phyloP scores from a whole-genome alignment of 2,888 invertebrate genomes.

The Silvanus unidentatus region DNA sequence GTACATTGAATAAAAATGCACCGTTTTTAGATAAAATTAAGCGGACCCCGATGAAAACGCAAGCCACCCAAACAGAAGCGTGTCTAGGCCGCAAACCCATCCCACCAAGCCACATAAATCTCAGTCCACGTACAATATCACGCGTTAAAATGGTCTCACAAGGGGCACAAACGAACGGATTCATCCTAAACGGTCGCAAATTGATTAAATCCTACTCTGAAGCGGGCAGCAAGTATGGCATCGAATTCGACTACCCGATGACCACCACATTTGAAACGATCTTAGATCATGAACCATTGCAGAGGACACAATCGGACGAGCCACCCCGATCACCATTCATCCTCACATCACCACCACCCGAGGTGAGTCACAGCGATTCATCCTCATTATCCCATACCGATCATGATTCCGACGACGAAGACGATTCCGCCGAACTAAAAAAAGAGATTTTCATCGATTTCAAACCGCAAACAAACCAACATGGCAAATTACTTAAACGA shows the following conservation, averaged over 20 bases:
- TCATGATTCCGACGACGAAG: conserved; percentile 42
- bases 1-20: too few relatives aligned
- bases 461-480: conserved; percentile 60
- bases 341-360: conserved; percentile 51
- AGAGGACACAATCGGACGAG: conserved; percentile 81
- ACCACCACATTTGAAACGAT: conserved; percentile 24
- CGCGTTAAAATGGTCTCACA: conserved; percentile 85
- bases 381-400: conserved; percentile 39
- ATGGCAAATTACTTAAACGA: conserved; percentile 45
- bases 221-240: conserved; percentile 52
- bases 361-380: conserved; percentile 31
- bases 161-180: conserved; percentile 84
- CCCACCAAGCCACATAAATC: conserved; percentile 63
- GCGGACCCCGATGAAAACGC: conserved; percentile 82
- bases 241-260: conserved; percentile 32
- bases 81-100: conserved; percentile 64
- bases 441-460: conserved; percentile 77
- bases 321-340: conserved; percentile 72
- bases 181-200: conserved; percentile 63
- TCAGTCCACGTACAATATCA: conserved; percentile 78
- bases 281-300: conserved; percentile 67
- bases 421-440: conserved; percentile 50
- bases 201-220: conserved; percentile 80
- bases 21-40: conserved; percentile 82
- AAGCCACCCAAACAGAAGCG: conserved; percentile 86